Conservation (phyloP, 2,797 vertebrate genomes). For the Anguilla pacifica region DNA sequence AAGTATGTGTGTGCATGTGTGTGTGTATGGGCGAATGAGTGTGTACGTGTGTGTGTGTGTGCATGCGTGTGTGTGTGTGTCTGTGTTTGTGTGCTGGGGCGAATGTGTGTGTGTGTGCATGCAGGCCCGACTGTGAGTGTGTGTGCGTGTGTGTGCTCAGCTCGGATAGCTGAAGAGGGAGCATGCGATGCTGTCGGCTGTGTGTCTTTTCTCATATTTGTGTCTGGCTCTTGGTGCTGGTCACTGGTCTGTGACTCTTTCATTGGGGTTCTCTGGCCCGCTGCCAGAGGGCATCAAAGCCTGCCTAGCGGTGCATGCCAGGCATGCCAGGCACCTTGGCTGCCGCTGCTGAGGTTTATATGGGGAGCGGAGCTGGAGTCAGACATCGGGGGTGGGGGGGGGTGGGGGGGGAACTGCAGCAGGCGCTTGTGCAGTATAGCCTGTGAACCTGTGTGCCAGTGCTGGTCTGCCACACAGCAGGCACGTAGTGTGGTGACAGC, state of each 20-base stretch:
- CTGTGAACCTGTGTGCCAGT: background rate
- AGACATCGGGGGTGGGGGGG: background rate
- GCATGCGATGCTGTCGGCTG: background rate
- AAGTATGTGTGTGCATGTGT: slow-evolving; percentile 40
- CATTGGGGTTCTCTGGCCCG: background rate
- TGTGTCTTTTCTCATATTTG: background rate
- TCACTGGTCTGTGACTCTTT: background rate
- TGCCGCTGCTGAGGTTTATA: background rate
- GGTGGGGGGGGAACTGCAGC: background rate
- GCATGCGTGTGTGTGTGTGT: background rate
- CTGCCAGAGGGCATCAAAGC: background rate
- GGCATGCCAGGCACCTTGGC: background rate
- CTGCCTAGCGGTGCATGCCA: background rate
- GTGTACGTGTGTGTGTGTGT: background rate
- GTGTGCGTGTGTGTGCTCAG: background rate
- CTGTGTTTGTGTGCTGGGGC: background rate
- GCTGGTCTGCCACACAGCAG: background rate
- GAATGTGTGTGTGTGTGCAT: background rate
- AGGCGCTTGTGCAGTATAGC: background rate
- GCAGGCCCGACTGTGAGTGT: background rate
- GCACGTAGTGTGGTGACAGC: too few relatives aligned
- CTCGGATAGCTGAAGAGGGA: background rate
- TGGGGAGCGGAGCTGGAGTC: background rate
- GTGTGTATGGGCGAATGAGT: background rate
- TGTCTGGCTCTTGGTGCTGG: background rate